Evolutionary conservation across 2,888 invertebrate species (phyloP).

Genomic region (Agrotis puta): DNA sequence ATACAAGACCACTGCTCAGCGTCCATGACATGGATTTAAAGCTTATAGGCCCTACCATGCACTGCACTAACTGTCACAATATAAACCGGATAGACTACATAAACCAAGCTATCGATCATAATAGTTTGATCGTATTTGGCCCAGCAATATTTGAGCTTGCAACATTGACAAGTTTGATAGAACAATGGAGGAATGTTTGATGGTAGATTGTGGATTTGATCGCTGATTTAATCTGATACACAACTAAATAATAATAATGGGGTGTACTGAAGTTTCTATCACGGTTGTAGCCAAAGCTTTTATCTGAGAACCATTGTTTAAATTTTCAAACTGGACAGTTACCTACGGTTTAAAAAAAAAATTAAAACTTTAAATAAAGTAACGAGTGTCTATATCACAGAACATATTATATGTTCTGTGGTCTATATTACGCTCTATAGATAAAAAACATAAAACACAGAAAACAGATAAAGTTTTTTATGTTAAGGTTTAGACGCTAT

Average conservation of each 20-base stretch:
- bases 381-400: no score
- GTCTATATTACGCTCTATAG: no score
- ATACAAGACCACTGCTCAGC: background rate
- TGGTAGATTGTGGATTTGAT: slow-evolving; percentile 17
- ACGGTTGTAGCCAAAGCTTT: background rate
- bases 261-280: background rate
- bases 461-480: no score
- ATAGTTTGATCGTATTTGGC: slow-evolving; percentile 11
- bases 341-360: no score
- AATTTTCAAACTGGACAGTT: background rate
- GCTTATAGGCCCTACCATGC: slow-evolving; percentile 18
- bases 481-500: no score
- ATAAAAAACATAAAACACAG: no score
- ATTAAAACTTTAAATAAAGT: no score
- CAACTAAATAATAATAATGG: slow-evolving; percentile 15
- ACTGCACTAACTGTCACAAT: slow-evolving; percentile 6
- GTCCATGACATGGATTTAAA: slow-evolving; percentile 54
- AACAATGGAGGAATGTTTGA: slow-evolving; percentile 19
- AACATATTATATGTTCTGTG: no score
- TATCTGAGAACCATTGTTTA: background rate
- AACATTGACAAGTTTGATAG: slow-evolving; percentile 21
- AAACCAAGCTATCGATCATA: slow-evolving; percentile 5
- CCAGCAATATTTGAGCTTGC: slow-evolving; percentile 23
- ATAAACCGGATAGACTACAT: slow-evolving; percentile 10
- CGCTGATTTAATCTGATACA: background rate